A percentile compares a stretch with the other conserved stretches of the same genome.
These are phyloP conservation scores for Leucopsar rothschildi DNA, from an alignment of 2,113 vertebrate species.

Conservation along the genomic window DNA sequence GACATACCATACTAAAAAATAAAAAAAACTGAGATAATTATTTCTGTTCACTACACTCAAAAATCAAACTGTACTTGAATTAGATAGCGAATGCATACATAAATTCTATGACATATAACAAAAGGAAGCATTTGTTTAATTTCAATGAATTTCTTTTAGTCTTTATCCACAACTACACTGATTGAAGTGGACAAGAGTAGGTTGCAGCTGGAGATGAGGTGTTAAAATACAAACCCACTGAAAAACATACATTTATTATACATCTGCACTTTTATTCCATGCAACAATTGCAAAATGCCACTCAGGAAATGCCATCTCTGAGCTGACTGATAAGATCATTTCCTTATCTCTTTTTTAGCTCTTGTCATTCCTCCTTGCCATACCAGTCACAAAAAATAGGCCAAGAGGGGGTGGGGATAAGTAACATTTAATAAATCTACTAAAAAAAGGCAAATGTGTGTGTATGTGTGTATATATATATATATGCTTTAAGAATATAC, in stretches of 20 bases:
- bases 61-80: neutral
- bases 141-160: neutral
- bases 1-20: neutral
- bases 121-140: neutral
- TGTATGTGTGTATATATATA: neutral
- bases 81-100: neutral
- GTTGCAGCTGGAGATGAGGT: neutral
- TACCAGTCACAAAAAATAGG: neutral
- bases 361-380: neutral
- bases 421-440: neutral
- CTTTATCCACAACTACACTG: neutral
- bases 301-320: constrained; percentile 19
- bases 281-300: neutral
- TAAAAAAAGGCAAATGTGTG: neutral
- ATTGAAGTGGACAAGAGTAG: neutral
- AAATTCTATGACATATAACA: neutral
- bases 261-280: neutral
- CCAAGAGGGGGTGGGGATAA: neutral
- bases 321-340: constrained; percentile 21
- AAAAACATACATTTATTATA: neutral
- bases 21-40: neutral
- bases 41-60: neutral
- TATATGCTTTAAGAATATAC: neutral
- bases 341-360: constrained; percentile 28
- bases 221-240: neutral